These are phyloP conservation scores for Kobus ellipsiprymnus DNA, from an alignment of 2,113 vertebrate genomes.

Conservation along the genomic window DNA sequence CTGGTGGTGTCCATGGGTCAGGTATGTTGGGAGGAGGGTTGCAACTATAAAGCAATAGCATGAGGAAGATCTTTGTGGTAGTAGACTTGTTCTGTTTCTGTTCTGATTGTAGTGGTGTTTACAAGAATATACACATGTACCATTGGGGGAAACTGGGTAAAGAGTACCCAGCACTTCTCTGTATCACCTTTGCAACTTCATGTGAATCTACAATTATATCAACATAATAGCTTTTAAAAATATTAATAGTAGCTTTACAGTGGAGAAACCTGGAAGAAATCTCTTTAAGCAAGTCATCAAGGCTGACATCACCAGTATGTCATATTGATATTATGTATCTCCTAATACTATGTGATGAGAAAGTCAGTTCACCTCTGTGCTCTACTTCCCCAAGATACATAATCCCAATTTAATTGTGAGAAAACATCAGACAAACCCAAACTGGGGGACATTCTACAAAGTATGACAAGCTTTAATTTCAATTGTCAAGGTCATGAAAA, in stretches of 20 bases:
- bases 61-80: neutral
- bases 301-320: neutral
- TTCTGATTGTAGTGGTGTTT: neutral
- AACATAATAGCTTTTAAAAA: neutral
- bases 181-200: neutral
- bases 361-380: neutral
- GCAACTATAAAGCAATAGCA: neutral
- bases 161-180: neutral
- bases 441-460: neutral
- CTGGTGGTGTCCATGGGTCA: neutral
- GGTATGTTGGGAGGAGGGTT: neutral
- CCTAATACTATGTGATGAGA: neutral
- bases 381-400: neutral
- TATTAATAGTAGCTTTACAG: neutral
- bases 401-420: neutral
- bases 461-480: neutral
- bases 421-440: neutral
- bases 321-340: neutral
- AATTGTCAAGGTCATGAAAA: neutral
- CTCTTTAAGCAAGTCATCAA: neutral
- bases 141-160: neutral
- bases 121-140: neutral
- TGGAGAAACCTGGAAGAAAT: neutral
- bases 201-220: neutral
- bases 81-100: neutral